Conservation (phyloP, 2,113 vertebrate species). For the Malaclemys terrapin region DNA sequence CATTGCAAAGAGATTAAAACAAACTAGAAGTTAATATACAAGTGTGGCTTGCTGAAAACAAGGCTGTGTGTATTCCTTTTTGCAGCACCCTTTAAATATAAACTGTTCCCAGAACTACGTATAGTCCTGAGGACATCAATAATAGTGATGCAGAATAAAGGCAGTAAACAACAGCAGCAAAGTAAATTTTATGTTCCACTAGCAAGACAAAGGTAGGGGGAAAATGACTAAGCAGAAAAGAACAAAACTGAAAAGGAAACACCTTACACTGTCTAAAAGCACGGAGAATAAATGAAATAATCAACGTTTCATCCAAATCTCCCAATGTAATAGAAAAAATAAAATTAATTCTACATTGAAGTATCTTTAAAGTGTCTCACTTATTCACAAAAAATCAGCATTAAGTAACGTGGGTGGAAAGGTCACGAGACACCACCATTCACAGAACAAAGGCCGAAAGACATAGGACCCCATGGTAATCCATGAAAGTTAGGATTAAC, state of each 20-base stretch:
- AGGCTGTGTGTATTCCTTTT: neutral
- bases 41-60: neutral
- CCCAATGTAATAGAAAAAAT: neutral
- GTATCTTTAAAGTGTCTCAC: neutral
- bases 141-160: neutral
- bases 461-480: neutral
- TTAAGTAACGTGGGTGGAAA: neutral
- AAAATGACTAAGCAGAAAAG: neutral
- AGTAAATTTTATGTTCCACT: neutral
- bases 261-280: neutral
- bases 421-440: neutral
- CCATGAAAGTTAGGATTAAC: neutral
- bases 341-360: neutral
- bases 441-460: neutral
- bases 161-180: neutral
- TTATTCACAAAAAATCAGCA: neutral
- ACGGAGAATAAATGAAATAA: neutral
- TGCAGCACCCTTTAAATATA: neutral
- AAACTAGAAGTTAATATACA: neutral
- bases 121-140: neutral
- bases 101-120: fast-evolving
- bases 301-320: neutral
- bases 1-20: neutral
- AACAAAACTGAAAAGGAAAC: neutral
- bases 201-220: neutral